Evolutionary conservation across 2,888 invertebrate genomes (phyloP).

Genomic region (Agrotis exclamationis): DNA sequence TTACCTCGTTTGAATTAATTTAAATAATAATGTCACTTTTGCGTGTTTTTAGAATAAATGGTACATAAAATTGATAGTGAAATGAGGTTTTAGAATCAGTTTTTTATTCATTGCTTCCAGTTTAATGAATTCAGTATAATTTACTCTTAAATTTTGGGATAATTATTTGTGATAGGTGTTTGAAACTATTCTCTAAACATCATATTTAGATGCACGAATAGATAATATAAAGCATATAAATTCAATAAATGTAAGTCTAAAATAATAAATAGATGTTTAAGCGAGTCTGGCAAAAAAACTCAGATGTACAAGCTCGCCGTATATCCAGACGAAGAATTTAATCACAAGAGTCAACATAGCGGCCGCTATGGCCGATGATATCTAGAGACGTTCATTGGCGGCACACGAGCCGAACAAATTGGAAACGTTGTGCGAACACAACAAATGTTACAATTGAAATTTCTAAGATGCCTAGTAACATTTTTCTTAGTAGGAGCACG

Average conservation of each 20-base stretch:
- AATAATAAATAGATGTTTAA: slow-evolving; percentile 56
- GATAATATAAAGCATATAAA: slow-evolving; percentile 63
- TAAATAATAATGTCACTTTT: slow-evolving; percentile 60
- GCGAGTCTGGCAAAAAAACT: slow-evolving; percentile 77
- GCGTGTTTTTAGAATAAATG: slow-evolving; percentile 55
- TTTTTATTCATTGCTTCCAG: slow-evolving; percentile 53
- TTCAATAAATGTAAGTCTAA: slow-evolving; percentile 30
- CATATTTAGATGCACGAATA: slow-evolving; percentile 37
- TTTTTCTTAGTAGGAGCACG: slow-evolving; percentile 87
- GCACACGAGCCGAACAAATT: slow-evolving; percentile 85
- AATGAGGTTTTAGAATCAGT: slow-evolving; percentile 56
- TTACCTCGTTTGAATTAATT: slow-evolving; percentile 61
- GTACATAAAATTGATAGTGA: slow-evolving; percentile 58
- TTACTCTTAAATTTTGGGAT: slow-evolving; percentile 51
- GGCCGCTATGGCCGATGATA: slow-evolving; percentile 87
- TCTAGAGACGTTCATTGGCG: slow-evolving; percentile 83
- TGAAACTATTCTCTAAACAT: slow-evolving; percentile 35
- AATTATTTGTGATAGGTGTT: slow-evolving; percentile 41
- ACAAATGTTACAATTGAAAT: slow-evolving; percentile 89
- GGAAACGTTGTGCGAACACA: slow-evolving; percentile 78
- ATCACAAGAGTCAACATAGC: slow-evolving; percentile 85
- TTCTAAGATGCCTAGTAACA: slow-evolving; percentile 87
- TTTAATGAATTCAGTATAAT: slow-evolving; percentile 59
- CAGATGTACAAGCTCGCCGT: slow-evolving; percentile 72
- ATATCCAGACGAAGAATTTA: slow-evolving; percentile 86